Evolutionary conservation across 2,797 vertebrate species (phyloP).

Genomic region (Hybognathus amarus): DNA sequence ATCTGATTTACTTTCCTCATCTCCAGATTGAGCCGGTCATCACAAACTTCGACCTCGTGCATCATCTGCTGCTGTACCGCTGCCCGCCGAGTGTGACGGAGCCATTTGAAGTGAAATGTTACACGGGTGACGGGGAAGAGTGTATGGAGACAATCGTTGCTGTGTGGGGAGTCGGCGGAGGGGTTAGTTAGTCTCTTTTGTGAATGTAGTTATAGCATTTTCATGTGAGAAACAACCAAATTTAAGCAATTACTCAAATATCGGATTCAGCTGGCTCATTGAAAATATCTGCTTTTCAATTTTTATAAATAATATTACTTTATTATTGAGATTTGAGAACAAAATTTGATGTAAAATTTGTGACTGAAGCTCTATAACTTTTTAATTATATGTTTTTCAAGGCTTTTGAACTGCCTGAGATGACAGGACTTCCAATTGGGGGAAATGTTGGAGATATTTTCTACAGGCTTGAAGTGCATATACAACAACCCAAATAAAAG

Average conservation of each 20-base stretch:
- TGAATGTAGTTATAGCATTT: not conserved
- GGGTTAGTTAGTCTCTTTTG: slow-evolving; percentile 66
- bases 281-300: no score
- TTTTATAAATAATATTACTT: no score
- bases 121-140: rapidly evolving
- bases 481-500: slow-evolving; percentile 69
- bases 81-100: slow-evolving; percentile 64
- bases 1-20: not conserved
- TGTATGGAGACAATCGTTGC: slow-evolving; percentile 67
- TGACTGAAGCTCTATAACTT: not conserved
- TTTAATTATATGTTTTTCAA: slow-evolving; percentile 43
- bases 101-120: slow-evolving; percentile 57
- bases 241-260: not conserved
- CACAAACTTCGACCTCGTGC: slow-evolving; percentile 65
- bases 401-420: slow-evolving; percentile 69
- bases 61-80: slow-evolving; percentile 74
- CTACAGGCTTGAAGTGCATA: slow-evolving; percentile 76
- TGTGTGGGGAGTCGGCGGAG: slow-evolving; percentile 74
- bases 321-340: no score
- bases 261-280: not conserved
- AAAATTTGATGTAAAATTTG: no score
- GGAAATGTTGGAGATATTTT: slow-evolving; percentile 43
- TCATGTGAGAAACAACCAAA: not conserved
- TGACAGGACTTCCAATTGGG: slow-evolving; percentile 71
- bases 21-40: slow-evolving; percentile 72